phyloP scores from a whole-genome alignment of 1,140 invertebrate species.

The Kradibia gibbosae region DNA sequence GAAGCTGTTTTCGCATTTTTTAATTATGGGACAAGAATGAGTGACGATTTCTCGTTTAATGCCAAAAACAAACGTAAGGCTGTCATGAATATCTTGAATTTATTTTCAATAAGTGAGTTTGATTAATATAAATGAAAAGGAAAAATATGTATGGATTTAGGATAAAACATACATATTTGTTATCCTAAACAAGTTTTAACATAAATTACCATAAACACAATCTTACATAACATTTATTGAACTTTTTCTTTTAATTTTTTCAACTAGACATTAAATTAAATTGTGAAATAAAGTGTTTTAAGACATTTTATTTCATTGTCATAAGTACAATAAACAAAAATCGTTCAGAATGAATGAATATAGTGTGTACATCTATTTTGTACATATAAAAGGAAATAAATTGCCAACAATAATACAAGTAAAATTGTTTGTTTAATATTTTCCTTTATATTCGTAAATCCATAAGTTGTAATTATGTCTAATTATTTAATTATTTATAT shows the following conservation, averaged over 20 bases:
- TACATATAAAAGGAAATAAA: slow-evolving; percentile 66
- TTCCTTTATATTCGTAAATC: neutral
- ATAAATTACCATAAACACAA: too few species aligned
- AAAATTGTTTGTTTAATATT: slow-evolving; percentile 64
- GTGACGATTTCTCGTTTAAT: slow-evolving; percentile 56
- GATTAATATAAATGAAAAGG: slow-evolving; percentile 28
- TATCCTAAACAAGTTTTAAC: slow-evolving; percentile 31
- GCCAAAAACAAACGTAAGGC: slow-evolving; percentile 70
- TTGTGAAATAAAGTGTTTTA: slow-evolving; percentile 26
- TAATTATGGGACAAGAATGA: slow-evolving; percentile 32
- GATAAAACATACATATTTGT: slow-evolving; percentile 29
- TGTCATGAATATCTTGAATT: slow-evolving; percentile 61
- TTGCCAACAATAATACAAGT: slow-evolving; percentile 61
- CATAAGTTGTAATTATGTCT: neutral
- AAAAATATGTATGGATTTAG: neutral
- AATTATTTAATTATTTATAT: too few species aligned
- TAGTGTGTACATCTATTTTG: slow-evolving; percentile 72
- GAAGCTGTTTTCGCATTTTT: slow-evolving; percentile 45
- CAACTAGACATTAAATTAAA: slow-evolving; percentile 44
- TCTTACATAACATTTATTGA: slow-evolving; percentile 20
- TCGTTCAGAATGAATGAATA: slow-evolving; percentile 64
- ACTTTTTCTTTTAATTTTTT: slow-evolving; percentile 32
- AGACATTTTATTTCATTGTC: slow-evolving; percentile 54
- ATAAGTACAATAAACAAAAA: slow-evolving; percentile 52
- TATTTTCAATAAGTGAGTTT: slow-evolving; percentile 25